Evolutionary conservation across 92 coral and sea anemone genomes (phyloP), one percentile per base, ranked within the genome.

Genomic region (Muricea muricata): DNA sequence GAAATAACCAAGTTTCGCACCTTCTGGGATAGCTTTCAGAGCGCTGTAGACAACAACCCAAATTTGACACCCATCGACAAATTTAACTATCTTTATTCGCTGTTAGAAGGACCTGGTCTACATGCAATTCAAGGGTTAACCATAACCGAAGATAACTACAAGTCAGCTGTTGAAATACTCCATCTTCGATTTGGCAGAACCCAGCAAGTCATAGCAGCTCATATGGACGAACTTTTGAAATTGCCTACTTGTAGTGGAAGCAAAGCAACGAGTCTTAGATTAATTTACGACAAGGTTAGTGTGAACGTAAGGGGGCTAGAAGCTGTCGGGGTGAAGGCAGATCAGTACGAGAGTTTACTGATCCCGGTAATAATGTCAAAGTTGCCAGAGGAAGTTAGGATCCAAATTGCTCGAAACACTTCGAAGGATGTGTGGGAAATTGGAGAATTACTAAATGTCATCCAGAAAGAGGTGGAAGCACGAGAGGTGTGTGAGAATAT

Each of bases 21-120:
- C 39, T 79, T 79, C 56, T 79, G 75, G 84, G 76, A 65, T 80
- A 80, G 78, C 34, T 80, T 80, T 61, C 48, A 80, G 32, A 80
- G 55, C 26, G 76, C 77, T 65, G 85, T 80, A 18, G 56, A 80
- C n/a, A n/a, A n/a, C n/a, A n/a, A n/a, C n/a, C n/a, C n/a, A n/a
- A 18, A 80, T 5, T 54, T 63, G 35, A 54, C 58, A 25, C 76
- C 77, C 55, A 45, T 80, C 20, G 85, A 60, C 75, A 80, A 80
- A 71, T 80, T 80, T 25, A 80, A 80, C 57, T 65, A 65, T 65
- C 34, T 79, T 4, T 68, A 79, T 28, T 69, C 85, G 17, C 65
- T 40, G 85, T 67, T 66, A 56, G 78, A 66, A 30, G 84, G 56
- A 23, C 84, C 46, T 28, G 84, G 30, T 32, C 18, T 67, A 39